Conservation (phyloP, 1,140 invertebrate genomes). For the Glomeris maerens region DNA sequence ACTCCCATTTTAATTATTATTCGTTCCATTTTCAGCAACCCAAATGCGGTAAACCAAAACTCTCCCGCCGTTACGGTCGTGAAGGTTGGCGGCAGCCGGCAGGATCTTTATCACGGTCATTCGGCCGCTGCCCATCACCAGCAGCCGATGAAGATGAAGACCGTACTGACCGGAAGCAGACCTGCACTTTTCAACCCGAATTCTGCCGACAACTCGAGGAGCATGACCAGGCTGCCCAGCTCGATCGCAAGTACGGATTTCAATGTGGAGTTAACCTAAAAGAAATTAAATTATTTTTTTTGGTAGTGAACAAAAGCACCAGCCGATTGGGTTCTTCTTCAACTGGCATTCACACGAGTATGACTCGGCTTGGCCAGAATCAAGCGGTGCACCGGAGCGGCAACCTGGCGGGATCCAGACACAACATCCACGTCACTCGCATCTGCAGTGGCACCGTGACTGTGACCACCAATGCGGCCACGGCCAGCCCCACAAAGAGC, state of each 20-base stretch:
- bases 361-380: conserved; percentile 59
- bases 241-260: conserved; percentile 7
- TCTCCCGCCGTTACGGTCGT: conserved; percentile 58
- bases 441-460: conserved; percentile 47
- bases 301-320: conserved; percentile 20
- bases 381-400: conserved; percentile 41
- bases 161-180: too few species aligned
- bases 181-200: too few species aligned
- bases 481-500: conserved; percentile 25
- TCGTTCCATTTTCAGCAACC: conserved; percentile 20
- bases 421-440: conserved; percentile 15
- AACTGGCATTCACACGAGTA: conserved; percentile 63
- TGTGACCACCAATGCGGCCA: conserved; percentile 38
- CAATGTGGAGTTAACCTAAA: not conserved
- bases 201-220: too few species aligned
- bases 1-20: too few species aligned
- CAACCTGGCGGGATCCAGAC: conserved; percentile 21
- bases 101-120: conserved; percentile 21
- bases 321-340: conserved; percentile 43
- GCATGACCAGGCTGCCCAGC: conserved; percentile 53
- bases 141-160: too few species aligned
- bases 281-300: not conserved
- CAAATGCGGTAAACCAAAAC: too few species aligned
- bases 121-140: conserved; percentile 16
- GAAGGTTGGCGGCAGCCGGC: conserved; percentile 43